Base-by-base conservation (phyloP, 2,888 invertebrate genomes). In the Epirrita christyi region DNA sequence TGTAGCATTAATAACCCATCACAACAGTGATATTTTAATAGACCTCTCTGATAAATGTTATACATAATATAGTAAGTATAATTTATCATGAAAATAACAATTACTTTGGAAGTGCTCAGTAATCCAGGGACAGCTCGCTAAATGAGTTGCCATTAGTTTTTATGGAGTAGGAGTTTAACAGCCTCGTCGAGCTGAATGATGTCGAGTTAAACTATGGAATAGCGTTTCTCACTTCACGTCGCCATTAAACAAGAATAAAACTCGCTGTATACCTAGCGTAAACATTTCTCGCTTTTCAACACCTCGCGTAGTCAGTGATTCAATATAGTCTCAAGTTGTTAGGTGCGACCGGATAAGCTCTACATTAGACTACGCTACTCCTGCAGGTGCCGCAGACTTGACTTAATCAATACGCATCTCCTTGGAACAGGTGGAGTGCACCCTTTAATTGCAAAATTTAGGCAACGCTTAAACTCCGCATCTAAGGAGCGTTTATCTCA, bases 391-490 rank as follows among this genome's bases (percentile, higher is more conserved):
- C 65, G 63, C 64, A 66, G 68, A 59, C 68, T 64, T 64, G 63
- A 69, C 71, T 78, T 75, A 78, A 81, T 82, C 81, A 80, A 80
- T 80, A 80, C 71, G 64, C 67, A 65, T 56, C 65, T 63, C 48
- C 49, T 51, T 48, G 55, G 61, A 55, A 48, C 66, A 76, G 64
- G 69, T 72, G 70, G 64, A 80, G 75, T 75, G 76, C 78, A 78
- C 78, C 71, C 70, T 77, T 69, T 83, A 83, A 83, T 85, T 79
- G 76, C 82, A 78, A 80, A 83, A 85, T 85, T 84, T 81, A 78
- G 78, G 73, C 76, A 75, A 75, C 74, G 74, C 61, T 68, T 61
- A 56, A 61, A 67, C 63, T 64, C 67, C 63, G 61, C 68, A 59
- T 61, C 67, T 54, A 63, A 73, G 72, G 66, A 76, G 72, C 75